These are phyloP conservation scores for Alca torda DNA, from an alignment of 2,797 vertebrate species.

Conservation along the genomic window DNA sequence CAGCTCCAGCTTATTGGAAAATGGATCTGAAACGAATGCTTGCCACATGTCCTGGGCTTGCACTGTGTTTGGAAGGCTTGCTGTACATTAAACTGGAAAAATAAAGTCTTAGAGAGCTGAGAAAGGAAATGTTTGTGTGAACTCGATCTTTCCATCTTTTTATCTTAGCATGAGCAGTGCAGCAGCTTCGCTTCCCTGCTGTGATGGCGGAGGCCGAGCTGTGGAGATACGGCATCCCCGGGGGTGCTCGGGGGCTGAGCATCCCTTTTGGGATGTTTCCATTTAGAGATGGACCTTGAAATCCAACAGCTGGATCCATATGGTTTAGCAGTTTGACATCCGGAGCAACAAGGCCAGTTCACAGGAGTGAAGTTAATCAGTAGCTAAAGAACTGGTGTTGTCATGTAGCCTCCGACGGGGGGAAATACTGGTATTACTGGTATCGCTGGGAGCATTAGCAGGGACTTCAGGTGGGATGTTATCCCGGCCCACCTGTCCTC, in stretches of 20 bases:
- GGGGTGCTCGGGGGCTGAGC: not conserved
- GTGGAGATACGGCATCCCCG: not conserved
- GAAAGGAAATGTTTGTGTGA: slow-evolving; percentile 20
- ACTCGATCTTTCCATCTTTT: not conserved
- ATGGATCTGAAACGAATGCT: not conserved
- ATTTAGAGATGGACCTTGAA: not conserved
- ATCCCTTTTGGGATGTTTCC: not conserved
- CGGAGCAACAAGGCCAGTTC: not conserved
- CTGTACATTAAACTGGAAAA: not conserved
- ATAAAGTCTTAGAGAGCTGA: not conserved
- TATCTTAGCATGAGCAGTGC: not conserved
- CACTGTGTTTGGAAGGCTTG: not conserved
- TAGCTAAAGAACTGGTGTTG: not conserved
- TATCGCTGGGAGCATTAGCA: not conserved
- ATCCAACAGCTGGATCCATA: not conserved
- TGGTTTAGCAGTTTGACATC: not conserved
- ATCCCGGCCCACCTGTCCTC: not conserved
- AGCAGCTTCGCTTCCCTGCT: not conserved
- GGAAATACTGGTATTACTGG: not conserved
- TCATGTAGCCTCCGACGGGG: accelerated
- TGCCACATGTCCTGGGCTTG: not conserved
- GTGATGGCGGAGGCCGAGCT: not conserved
- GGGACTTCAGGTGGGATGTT: not conserved
- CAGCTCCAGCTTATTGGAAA: not conserved
- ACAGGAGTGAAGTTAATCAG: not conserved